These are phyloP conservation scores for Dufourea novaeangliae DNA, from an alignment of 1,140 invertebrate species.

Conservation along the genomic window DNA sequence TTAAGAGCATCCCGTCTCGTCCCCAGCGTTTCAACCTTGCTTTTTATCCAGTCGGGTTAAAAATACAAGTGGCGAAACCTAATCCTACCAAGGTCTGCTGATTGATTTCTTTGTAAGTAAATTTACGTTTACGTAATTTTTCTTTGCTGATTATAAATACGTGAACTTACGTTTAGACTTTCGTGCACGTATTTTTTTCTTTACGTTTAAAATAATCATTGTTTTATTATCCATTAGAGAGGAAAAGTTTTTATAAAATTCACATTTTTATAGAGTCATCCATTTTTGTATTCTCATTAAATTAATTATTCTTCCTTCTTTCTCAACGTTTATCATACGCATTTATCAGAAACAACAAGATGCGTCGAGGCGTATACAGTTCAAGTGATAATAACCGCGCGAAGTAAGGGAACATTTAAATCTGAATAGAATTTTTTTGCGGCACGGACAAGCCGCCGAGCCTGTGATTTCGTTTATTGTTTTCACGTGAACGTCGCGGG, in stretches of 20 bases:
- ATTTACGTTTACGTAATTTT: not conserved
- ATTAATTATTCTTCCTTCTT: constrained; percentile 6
- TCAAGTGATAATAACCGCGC: not conserved
- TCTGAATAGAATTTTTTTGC: not conserved
- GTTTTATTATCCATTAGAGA: not conserved
- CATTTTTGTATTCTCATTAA: not conserved
- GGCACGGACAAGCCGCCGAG: not conserved
- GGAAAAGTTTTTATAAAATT: not conserved
- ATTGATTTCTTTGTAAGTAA: not conserved
- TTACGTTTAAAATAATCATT: too few relatives aligned
- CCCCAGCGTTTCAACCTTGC: constrained; percentile 51
- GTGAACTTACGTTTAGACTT: too few relatives aligned
- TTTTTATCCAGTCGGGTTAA: constrained; percentile 71
- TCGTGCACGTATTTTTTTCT: too few relatives aligned
- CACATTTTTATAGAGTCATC: not conserved
- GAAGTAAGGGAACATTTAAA: not conserved
- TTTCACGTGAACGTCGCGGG: not conserved
- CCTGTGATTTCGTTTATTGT: not conserved
- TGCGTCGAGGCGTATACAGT: not conserved
- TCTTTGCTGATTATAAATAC: too few relatives aligned
- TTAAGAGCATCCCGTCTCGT: constrained; percentile 71
- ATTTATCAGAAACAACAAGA: not conserved
- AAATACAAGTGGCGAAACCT: constrained; percentile 72
- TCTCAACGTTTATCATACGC: not conserved
- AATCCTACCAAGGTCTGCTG: constrained; percentile 55